Conservation (phyloP, 2,797 vertebrate species). For the Diplodus sargus region DNA sequence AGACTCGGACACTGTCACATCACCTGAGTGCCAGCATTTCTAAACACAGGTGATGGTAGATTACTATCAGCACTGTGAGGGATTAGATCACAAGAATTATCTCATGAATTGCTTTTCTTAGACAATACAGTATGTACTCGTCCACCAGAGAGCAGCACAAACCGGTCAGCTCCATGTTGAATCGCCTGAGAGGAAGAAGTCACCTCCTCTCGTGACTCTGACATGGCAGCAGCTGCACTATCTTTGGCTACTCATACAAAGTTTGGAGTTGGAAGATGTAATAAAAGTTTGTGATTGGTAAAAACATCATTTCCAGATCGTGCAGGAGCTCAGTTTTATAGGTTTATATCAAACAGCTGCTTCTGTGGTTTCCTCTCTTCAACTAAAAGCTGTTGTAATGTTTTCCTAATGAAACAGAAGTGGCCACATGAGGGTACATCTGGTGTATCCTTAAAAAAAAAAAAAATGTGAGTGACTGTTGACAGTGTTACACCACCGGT, state of each 20-base stretch:
- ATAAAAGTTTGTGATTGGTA: slow-evolving; percentile 22
- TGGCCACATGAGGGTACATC: slow-evolving; percentile 11
- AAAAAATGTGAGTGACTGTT: not conserved
- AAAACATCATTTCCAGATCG: not conserved
- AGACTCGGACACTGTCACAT: not conserved
- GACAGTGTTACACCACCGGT: not conserved
- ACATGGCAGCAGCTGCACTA: slow-evolving; percentile 15
- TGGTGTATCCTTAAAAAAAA: slow-evolving; percentile 7
- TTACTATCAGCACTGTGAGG: not conserved
- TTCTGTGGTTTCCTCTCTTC: not conserved
- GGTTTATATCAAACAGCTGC: slow-evolving; percentile 25
- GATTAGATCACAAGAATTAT: not conserved
- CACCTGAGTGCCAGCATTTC: not conserved
- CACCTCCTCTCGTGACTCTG: not conserved
- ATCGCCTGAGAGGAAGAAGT: not conserved
- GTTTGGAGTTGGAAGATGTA: slow-evolving; percentile 15
- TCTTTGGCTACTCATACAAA: not conserved
- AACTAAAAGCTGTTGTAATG: not conserved
- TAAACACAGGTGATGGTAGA: not conserved
- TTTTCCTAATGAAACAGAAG: slow-evolving; percentile 27
- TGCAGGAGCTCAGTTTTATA: not conserved
- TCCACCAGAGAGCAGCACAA: slow-evolving; percentile 18
- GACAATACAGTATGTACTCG: too few species aligned
- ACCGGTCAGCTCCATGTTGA: not conserved
- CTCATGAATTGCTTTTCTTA: not conserved